These are phyloP conservation scores for Cryptoleucopteryx plumbea DNA, from an alignment of 2,113 vertebrate species.

Conservation along the genomic window DNA sequence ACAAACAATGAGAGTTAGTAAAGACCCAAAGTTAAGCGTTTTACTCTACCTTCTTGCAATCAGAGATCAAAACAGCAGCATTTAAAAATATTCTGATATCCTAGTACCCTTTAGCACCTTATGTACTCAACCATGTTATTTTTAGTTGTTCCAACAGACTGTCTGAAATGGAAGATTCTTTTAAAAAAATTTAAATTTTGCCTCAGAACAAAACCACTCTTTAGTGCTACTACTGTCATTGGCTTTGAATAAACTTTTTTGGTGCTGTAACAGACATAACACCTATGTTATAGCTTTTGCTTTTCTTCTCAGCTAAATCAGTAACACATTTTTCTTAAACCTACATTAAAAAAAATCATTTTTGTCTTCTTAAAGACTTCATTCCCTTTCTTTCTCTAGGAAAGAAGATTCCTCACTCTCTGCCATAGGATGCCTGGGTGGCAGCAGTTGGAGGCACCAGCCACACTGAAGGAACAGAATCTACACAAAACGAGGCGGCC, in stretches of 20 bases:
- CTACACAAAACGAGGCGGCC: neutral
- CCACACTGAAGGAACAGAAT: neutral
- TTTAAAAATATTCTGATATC: neutral
- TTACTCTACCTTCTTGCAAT: neutral
- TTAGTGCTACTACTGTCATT: neutral
- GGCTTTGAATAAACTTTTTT: neutral
- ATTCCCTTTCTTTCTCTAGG: neutral
- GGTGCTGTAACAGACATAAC: neutral
- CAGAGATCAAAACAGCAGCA: neutral
- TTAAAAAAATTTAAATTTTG: neutral
- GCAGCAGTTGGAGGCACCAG: neutral
- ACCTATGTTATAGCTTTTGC: neutral
- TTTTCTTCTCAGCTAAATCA: neutral
- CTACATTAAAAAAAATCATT: neutral
- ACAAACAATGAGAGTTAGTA: neutral
- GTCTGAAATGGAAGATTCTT: neutral
- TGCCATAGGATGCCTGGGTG: neutral
- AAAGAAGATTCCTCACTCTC: neutral
- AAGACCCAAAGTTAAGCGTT: neutral
- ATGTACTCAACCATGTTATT: neutral
- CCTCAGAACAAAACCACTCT: neutral
- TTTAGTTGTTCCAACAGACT: neutral
- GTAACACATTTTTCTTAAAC: neutral
- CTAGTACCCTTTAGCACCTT: neutral
- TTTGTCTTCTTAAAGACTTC: neutral